Evolutionary conservation across 1,140 invertebrate species (phyloP).

Genomic region (Pomacea maculata): DNA sequence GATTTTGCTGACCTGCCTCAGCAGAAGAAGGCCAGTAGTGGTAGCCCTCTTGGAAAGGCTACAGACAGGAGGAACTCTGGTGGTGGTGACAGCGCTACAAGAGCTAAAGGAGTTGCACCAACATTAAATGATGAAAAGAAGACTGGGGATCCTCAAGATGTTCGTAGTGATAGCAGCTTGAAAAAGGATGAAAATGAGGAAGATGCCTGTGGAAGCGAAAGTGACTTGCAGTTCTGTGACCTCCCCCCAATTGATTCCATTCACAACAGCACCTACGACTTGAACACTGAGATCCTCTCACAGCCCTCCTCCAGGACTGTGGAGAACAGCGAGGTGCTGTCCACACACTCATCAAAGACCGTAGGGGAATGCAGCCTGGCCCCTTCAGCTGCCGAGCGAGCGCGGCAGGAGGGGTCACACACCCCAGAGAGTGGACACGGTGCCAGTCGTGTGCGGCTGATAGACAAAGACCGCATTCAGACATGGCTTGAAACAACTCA

Average conservation of each 20-base stretch:
- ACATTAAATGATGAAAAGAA: not conserved
- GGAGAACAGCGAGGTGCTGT: conserved; percentile 53
- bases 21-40: not conserved
- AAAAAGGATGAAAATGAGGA: conserved; percentile 15
- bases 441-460: conserved; percentile 32
- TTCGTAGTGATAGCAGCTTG: conserved; percentile 1
- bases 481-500: conserved; percentile 39
- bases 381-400: conserved; percentile 16
- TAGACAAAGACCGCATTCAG: conserved; percentile 41
- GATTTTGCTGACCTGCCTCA: conserved; percentile 31
- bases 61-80: too few species aligned
- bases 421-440: conserved; percentile 29
- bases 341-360: conserved; percentile 53
- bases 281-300: conserved; percentile 55
- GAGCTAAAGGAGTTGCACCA: not conserved
- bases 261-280: conserved; percentile 49
- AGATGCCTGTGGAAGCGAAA: conserved; percentile 5
- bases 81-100: conserved; percentile 4
- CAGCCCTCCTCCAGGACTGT: conserved; percentile 55
- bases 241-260: conserved; percentile 61
- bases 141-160: conserved; percentile 8
- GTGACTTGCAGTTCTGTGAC: conserved; percentile 8
- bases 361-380: conserved; percentile 47
- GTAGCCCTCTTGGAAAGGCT: not conserved
- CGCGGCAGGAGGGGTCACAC: conserved; percentile 26